A percentile compares a stretch with the other conserved stretches of the same genome.
Conservation (phyloP, 2,888 invertebrate genomes). For the Epistrophella euchroma region DNA sequence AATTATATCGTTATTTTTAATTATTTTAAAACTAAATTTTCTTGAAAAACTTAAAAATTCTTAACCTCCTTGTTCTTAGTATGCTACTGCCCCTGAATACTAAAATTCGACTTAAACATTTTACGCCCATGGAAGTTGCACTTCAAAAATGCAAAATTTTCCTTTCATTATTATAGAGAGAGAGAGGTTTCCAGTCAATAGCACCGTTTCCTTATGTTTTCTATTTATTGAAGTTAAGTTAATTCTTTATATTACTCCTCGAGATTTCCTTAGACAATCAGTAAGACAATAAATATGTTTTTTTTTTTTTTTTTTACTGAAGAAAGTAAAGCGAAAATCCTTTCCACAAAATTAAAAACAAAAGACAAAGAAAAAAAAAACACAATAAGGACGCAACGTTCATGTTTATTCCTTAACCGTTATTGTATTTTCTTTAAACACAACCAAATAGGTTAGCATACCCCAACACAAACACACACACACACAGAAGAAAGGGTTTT, state of each 20-base stretch:
- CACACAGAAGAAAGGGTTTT: slow-evolving; percentile 12
- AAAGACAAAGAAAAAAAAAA: not conserved
- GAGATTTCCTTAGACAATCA: not conserved
- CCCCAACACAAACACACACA: not conserved
- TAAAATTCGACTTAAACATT: no score
- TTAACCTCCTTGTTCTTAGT: no score
- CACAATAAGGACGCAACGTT: slow-evolving; percentile 15
- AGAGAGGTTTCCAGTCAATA: no score
- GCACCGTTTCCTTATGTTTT: no score
- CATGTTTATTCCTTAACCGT: slow-evolving; percentile 19
- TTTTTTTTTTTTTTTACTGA: not conserved
- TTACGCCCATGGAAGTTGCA: no score
- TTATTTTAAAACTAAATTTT: no score
- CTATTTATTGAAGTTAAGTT: not conserved
- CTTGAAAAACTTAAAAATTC: no score
- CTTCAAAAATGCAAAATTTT: no score
- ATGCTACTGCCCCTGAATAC: no score
- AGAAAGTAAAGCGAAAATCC: not conserved
- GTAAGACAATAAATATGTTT: not conserved
- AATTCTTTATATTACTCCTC: not conserved
- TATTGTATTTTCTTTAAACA: slow-evolving; percentile 2
- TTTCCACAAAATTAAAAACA: not conserved
- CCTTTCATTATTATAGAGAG: no score
- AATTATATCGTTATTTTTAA: no score
- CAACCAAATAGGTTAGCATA: not conserved